Evolutionary conservation across 2,113 vertebrate species (phyloP).

Genomic region (Ptilorrhoa leucosticta): DNA sequence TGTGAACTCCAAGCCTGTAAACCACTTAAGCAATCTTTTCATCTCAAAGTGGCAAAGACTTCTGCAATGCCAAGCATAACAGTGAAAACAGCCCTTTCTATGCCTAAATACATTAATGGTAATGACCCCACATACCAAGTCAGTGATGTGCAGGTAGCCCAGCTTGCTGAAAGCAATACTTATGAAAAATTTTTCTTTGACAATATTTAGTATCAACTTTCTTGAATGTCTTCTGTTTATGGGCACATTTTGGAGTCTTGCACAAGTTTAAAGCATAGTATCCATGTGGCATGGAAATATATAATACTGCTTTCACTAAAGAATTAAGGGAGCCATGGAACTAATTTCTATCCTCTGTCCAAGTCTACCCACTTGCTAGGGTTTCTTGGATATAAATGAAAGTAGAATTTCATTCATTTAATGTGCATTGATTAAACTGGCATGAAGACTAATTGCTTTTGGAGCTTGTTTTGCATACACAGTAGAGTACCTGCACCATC

Average conservation of each 20-base stretch:
- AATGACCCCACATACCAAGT: background rate
- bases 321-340: background rate
- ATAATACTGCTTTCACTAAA: background rate
- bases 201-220: background rate
- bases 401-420: background rate
- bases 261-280: background rate
- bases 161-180: background rate
- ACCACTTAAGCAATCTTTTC: background rate
- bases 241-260: background rate
- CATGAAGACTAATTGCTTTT: conserved; percentile 31
- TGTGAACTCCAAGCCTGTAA: background rate
- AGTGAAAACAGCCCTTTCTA: background rate
- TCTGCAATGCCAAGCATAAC: background rate
- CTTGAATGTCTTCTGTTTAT: conserved; percentile 8
- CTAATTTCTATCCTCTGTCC: background rate
- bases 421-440: conserved; percentile 15
- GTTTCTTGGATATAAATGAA: background rate
- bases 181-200: background rate
- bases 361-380: background rate
- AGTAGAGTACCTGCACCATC: background rate
- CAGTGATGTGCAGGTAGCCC: background rate
- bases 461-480: conserved; percentile 18
- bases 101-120: background rate
- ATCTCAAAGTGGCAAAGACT: background rate
- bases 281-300: background rate